Evolutionary conservation across 2,888 invertebrate genomes (phyloP).

Genomic region (Drosophila kambysellisi): DNA sequence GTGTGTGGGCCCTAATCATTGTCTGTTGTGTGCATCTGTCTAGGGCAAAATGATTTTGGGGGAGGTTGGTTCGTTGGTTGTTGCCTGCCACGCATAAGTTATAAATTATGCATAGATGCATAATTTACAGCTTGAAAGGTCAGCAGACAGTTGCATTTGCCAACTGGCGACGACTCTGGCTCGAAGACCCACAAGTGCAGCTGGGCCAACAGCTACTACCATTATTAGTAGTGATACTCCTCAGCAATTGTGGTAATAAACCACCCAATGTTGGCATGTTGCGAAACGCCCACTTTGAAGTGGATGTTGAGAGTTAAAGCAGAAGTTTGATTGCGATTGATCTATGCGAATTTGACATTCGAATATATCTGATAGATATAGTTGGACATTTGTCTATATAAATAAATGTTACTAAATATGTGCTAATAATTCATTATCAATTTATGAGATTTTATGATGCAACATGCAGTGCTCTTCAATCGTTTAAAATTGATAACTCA

Average conservation of each 20-base stretch:
- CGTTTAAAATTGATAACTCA: neutral
- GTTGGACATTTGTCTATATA: neutral
- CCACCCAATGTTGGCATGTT: conserved; percentile 32
- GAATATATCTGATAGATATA: neutral
- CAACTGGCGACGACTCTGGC: conserved; percentile 17
- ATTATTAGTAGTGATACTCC: conserved; percentile 41
- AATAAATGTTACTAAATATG: neutral
- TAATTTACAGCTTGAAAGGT: conserved; percentile 78
- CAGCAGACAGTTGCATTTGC: conserved; percentile 80
- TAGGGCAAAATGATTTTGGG: conserved; percentile 63
- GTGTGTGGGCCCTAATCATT: conserved; percentile 70
- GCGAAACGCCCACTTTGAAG: conserved; percentile 30
- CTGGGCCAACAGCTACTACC: conserved; percentile 8
- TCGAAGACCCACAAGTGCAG: neutral
- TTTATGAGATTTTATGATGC: neutral
- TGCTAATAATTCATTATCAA: neutral
- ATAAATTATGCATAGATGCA: conserved; percentile 79
- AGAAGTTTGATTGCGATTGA: neutral
- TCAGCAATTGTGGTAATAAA: conserved; percentile 55
- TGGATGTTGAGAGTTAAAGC: neutral
- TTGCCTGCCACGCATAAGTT: conserved; percentile 68
- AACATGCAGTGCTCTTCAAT: neutral
- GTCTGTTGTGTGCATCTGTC: conserved; percentile 72
- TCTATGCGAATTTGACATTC: neutral
- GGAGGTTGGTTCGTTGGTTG: conserved; percentile 29